Evolutionary conservation across 2,888 invertebrate genomes (phyloP), one percentile per base, ranked within the genome.

Genomic region (Cinara cedri): DNA sequence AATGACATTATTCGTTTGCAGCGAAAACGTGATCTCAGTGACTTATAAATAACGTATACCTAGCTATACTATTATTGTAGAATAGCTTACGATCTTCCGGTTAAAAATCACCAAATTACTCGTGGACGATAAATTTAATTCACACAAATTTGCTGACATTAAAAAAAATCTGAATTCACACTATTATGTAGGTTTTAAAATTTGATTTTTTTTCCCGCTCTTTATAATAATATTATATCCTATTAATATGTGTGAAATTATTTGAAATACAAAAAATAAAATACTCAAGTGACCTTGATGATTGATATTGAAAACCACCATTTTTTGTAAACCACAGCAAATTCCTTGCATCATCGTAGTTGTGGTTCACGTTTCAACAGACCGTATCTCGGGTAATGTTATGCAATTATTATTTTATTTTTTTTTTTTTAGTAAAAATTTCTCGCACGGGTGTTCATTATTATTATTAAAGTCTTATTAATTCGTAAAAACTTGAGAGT

Each of bases 241-340:
- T 13, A 42, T 51, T 4, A 74, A 10, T 21, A 34, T 49, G 51
- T 10, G 42, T 24, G 34, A 54, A 75, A 54, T 74, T 51, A 51
- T 74, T 63, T 14, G 19, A 74, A 63, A 74, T 63, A 16, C 2
- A 9, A 76, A n/a, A n/a, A 63, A 51, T 34, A 75, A 74, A 74
- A 75, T 60, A 16, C 42, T 9, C 4, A 34, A 46, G 60, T 2
- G 60, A 44, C 68, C 68, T 68, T 78, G 78, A 60, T 16, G 11
- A n/a, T 78, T 78, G 60, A 51, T 66, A 76, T 55, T 68, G 75
- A 76, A 68, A 76, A 66, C 11, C 3, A 6, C 3, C 6, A 10
- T n/a, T 76, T 68, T 66, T 68, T 68, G 10, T 68, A 57, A 68
- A 49, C 57, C 57, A 46, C 65, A 66, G 54, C 24, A 34, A 34